Evolutionary conservation across 2,888 invertebrate species (phyloP).

Genomic region (Eristalinus aeneus): DNA sequence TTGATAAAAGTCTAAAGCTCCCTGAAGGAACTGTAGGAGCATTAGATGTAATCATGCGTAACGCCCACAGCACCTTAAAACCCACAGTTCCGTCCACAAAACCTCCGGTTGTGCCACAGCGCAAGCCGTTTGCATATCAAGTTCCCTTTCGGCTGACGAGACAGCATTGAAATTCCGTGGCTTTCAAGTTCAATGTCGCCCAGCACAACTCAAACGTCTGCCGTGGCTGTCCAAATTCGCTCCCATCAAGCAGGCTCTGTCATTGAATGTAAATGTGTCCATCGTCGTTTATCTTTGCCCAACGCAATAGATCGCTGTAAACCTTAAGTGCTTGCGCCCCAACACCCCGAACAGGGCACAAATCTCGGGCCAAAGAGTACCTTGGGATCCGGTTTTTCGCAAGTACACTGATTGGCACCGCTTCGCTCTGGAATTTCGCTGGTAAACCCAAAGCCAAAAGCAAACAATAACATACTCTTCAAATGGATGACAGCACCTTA

Average conservation of each 20-base stretch:
- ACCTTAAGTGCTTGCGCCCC: not conserved
- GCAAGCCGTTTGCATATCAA: not conserved
- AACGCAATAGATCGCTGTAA: not conserved
- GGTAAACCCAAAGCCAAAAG: not conserved
- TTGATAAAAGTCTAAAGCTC: not conserved
- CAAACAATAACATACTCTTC: not conserved
- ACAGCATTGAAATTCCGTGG: not conserved
- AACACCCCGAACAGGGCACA: not conserved
- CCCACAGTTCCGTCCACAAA: not conserved
- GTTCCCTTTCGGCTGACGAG: not conserved
- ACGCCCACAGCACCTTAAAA: not conserved
- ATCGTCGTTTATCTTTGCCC: not conserved
- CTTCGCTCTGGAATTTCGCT: not conserved
- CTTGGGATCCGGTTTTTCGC: constrained; percentile 1
- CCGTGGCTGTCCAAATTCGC: not conserved
- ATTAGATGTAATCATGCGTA: not conserved
- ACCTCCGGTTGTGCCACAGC: not conserved
- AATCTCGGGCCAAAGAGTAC: not conserved
- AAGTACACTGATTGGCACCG: not conserved
- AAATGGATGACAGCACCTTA: not conserved
- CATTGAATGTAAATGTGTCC: not conserved
- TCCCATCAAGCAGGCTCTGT: not conserved
- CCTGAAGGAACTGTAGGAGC: not conserved
- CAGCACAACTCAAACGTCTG: not conserved
- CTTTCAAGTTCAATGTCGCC: not conserved